Evolutionary conservation across 2,888 invertebrate species (phyloP).

Genomic region (Limnephilus marmoratus): DNA sequence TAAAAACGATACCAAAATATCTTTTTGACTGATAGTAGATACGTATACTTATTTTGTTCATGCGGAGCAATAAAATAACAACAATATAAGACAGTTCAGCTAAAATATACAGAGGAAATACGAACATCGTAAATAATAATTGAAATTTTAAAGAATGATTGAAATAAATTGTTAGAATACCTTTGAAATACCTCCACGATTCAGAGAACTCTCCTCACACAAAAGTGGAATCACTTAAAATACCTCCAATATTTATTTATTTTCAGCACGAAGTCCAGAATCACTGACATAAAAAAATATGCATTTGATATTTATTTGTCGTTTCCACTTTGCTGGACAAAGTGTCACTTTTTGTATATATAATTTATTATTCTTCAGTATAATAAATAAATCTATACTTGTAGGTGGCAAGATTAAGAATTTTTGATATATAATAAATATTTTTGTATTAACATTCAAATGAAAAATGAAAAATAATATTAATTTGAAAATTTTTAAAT

Average conservation of each 20-base stretch:
- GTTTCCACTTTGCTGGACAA: background rate
- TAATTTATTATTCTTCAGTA: background rate
- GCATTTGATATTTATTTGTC: background rate
- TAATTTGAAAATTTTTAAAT: too few species aligned
- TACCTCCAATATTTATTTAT: background rate
- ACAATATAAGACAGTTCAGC: background rate
- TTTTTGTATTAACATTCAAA: background rate
- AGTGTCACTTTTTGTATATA: background rate
- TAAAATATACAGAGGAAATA: background rate
- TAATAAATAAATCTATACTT: background rate
- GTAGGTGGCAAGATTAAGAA: background rate
- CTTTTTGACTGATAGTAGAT: background rate
- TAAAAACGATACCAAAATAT: background rate
- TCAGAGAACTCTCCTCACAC: background rate
- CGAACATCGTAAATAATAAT: background rate
- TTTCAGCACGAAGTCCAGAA: background rate
- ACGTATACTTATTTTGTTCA: slow-evolving; percentile 9
- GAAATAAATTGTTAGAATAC: slow-evolving; percentile 12
- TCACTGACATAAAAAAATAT: background rate
- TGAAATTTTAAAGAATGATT: background rate
- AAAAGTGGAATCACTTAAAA: background rate
- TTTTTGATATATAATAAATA: background rate
- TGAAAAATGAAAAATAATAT: background rate
- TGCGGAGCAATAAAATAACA: slow-evolving; percentile 1
- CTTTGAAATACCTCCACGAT: slow-evolving; percentile 3